phyloP scores from a whole-genome alignment of 2,113 vertebrate genomes.

The Mohoua ochrocephala region DNA sequence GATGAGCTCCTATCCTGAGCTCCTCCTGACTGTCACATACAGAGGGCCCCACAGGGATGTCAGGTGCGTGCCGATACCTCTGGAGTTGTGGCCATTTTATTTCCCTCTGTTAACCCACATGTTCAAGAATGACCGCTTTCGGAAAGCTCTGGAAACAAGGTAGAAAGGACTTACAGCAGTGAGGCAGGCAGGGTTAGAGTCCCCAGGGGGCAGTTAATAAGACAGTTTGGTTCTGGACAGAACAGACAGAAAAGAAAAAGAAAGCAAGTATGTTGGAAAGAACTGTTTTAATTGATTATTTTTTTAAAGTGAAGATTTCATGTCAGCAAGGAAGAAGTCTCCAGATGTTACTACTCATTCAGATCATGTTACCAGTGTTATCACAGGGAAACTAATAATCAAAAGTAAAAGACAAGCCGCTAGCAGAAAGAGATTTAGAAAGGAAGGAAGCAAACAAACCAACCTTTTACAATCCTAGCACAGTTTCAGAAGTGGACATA shows the following conservation, averaged over 20 bases:
- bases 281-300: conserved; percentile 46
- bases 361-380: conserved; percentile 33
- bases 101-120: neutral
- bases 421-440: neutral
- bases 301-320: conserved; percentile 33
- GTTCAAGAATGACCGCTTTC: neutral
- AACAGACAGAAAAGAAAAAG: conserved; percentile 81
- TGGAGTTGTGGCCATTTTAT: neutral
- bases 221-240: conserved; percentile 98
- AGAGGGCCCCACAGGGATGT: neutral
- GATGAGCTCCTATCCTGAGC: neutral
- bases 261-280: conserved; percentile 81
- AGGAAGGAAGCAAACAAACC: neutral
- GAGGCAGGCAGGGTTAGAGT: conserved; percentile 94
- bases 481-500: neutral
- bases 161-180: conserved; percentile 92
- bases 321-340: conserved; percentile 16
- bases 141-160: conserved; percentile 65
- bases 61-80: fast-evolving
- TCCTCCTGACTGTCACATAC: neutral
- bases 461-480: conserved; percentile 3
- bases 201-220: conserved; percentile 99
- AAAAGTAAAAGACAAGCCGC: neutral
- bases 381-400: neutral
- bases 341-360: neutral